phyloP scores from a whole-genome alignment of 2,797 vertebrate genomes.

The Amblyraja radiata region DNA sequence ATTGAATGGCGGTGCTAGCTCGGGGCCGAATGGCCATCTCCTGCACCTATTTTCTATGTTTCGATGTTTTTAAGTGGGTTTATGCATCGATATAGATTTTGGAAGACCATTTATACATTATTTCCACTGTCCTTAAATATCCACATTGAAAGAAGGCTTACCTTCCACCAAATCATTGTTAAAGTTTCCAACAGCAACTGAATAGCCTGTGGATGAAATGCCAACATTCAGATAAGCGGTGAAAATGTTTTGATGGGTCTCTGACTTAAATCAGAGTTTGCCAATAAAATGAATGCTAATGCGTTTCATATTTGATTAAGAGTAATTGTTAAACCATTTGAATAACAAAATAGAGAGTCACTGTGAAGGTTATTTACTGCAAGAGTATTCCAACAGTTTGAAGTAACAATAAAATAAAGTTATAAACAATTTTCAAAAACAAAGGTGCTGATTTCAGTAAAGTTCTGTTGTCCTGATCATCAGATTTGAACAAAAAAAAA shows the following conservation, averaged over 20 bases:
- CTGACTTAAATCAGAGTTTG: not conserved
- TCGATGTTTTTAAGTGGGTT: no score
- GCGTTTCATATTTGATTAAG: not conserved
- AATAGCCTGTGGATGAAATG: slow-evolving; percentile 70
- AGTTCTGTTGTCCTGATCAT: not conserved
- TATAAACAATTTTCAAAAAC: not conserved
- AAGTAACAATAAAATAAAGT: not conserved
- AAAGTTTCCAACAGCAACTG: slow-evolving; percentile 86
- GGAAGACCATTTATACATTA: not conserved
- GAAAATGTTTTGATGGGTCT: not conserved
- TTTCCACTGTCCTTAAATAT: not conserved
- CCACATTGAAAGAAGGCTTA: slow-evolving; percentile 47
- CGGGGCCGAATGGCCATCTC: no score
- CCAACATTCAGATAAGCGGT: not conserved
- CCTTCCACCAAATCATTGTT: slow-evolving; percentile 76
- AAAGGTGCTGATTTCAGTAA: not conserved
- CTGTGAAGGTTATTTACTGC: not conserved
- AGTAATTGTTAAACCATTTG: not conserved
- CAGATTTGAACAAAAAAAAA: not conserved
- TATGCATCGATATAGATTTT: no score
- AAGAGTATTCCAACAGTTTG: not conserved
- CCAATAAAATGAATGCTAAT: not conserved
- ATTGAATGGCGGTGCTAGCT: no score
- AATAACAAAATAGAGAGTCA: not conserved
- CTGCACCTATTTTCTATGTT: no score